Conservation (phyloP, 2,113 vertebrate genomes). For the Theristicus caerulescens region DNA sequence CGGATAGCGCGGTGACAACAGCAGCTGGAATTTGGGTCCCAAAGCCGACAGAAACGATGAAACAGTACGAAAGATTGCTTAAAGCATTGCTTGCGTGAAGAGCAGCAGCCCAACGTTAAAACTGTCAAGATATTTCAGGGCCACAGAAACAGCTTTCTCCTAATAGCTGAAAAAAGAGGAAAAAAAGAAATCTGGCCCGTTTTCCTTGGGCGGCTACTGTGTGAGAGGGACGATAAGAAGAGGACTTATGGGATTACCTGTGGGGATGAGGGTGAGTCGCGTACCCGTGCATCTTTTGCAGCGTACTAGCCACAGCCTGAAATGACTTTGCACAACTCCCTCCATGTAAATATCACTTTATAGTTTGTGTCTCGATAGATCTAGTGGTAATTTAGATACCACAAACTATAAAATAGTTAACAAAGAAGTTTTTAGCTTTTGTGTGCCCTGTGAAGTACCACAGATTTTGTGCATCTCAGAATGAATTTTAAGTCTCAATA, state of each 20-base stretch:
- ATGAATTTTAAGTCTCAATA: neutral
- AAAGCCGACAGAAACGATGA: neutral
- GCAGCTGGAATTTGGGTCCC: neutral
- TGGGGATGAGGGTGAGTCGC: neutral
- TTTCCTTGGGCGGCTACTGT: neutral
- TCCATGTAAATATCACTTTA: slow-evolving; percentile 4
- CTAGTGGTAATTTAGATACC: neutral
- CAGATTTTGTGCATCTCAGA: neutral
- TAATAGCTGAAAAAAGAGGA: neutral
- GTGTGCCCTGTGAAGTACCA: slow-evolving; percentile 16
- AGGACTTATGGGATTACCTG: neutral
- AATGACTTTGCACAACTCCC: neutral
- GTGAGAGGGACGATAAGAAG: fast-evolving
- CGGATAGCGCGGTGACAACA: fast-evolving
- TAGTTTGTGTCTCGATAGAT: neutral
- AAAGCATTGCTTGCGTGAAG: neutral
- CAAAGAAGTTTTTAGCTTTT: neutral
- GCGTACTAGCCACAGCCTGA: neutral
- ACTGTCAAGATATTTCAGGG: neutral
- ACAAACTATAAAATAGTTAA: neutral
- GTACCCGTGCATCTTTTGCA: neutral
- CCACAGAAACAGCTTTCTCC: neutral
- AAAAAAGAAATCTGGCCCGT: neutral
- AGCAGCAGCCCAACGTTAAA: neutral
- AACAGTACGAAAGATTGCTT: neutral